Conservation (phyloP, 2,888 invertebrate genomes). For the Zhengitettix transpicula region DNA sequence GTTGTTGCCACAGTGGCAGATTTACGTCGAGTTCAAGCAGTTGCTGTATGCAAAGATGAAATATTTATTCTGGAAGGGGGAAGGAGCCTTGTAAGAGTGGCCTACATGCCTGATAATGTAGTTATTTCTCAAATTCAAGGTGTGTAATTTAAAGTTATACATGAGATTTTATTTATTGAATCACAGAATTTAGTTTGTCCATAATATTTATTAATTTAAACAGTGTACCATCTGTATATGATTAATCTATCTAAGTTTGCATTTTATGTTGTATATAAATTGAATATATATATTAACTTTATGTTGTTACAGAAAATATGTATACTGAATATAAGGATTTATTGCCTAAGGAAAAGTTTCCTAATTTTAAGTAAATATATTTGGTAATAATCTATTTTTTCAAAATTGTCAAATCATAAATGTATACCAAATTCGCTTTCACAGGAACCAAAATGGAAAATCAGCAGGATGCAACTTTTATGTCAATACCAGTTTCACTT, state of each 20-base stretch:
- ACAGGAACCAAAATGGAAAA: not conserved
- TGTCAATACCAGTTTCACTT: conserved; percentile 6
- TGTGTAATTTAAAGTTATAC: not conserved
- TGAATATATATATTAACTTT: too few relatives aligned
- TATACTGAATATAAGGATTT: too few relatives aligned
- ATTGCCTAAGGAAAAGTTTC: too few relatives aligned
- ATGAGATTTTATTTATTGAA: not conserved
- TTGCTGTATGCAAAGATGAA: conserved; percentile 20
- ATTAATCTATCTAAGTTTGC: too few relatives aligned
- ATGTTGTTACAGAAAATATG: too few relatives aligned
- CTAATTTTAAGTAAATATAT: too few relatives aligned
- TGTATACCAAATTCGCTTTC: not conserved
- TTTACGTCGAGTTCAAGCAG: conserved; percentile 9
- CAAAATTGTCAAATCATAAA: too few relatives aligned
- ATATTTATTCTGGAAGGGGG: conserved; percentile 70
- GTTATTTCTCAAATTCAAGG: not conserved
- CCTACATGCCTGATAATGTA: conserved; percentile 45
- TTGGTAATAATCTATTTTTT: too few relatives aligned
- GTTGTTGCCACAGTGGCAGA: conserved; percentile 45
- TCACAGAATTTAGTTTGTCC: too few relatives aligned
- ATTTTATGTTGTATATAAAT: too few relatives aligned
- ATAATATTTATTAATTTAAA: too few relatives aligned
- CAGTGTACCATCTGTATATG: too few relatives aligned
- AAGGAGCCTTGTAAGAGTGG: conserved; percentile 60
- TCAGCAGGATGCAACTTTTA: not conserved